These are phyloP conservation scores for Paracanthobrama guichenoti DNA, from an alignment of 2,113 vertebrate genomes.

Conservation along the genomic window DNA sequence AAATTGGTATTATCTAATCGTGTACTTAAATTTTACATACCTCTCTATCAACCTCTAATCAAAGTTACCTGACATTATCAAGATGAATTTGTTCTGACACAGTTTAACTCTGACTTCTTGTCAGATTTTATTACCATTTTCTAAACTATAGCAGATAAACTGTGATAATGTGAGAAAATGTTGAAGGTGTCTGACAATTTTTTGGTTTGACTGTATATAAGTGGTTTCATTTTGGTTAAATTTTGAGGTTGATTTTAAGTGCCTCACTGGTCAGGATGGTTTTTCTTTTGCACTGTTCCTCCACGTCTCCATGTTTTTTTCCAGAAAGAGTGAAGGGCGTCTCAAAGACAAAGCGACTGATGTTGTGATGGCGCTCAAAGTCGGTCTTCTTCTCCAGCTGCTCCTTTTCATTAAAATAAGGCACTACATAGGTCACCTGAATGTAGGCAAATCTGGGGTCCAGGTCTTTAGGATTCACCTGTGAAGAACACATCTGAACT, in stretches of 20 bases:
- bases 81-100: too few relatives aligned
- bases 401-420: slow-evolving; percentile 95
- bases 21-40: too few relatives aligned
- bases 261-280: slow-evolving; percentile 91
- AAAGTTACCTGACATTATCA: too few relatives aligned
- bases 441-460: slow-evolving; percentile 96
- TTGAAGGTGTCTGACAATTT: too few relatives aligned
- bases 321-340: slow-evolving; percentile 94
- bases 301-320: slow-evolving; percentile 93
- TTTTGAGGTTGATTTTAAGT: not conserved
- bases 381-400: slow-evolving; percentile 89
- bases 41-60: too few relatives aligned
- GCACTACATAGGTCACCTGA: slow-evolving; percentile 94
- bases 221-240: not conserved
- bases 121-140: too few relatives aligned
- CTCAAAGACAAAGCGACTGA: slow-evolving; percentile 95
- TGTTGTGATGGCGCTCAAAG: slow-evolving; percentile 95
- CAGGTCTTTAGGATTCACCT: slow-evolving; percentile 97
- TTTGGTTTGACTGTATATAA: too few relatives aligned
- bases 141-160: too few relatives aligned
- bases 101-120: too few relatives aligned
- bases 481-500: not conserved
- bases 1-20: too few relatives aligned
- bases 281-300: slow-evolving; percentile 95
- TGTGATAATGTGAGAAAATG: too few relatives aligned